These are phyloP conservation scores for Pogona vitticeps DNA, from an alignment of 2,113 vertebrate species.

Conservation along the genomic window DNA sequence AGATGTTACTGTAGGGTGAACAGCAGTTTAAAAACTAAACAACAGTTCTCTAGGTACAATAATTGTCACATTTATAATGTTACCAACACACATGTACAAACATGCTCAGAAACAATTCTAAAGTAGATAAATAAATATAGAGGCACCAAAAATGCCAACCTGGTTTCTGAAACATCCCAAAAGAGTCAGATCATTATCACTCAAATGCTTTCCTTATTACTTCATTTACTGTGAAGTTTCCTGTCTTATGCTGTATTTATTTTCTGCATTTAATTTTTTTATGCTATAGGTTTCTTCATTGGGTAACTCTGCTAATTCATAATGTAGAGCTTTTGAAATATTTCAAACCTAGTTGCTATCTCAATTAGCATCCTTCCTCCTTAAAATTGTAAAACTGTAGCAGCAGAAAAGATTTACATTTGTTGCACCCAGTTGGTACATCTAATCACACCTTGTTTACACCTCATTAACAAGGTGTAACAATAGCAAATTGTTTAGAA, in stretches of 20 bases:
- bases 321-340: not conserved
- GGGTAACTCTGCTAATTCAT: not conserved
- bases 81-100: not conserved
- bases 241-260: not conserved
- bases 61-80: not conserved
- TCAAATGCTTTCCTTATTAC: not conserved
- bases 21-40: not conserved
- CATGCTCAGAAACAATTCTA: not conserved
- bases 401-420: slow-evolving; percentile 23
- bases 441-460: slow-evolving; percentile 29
- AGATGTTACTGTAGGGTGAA: not conserved
- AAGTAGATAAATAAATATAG: no score
- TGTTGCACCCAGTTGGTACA: slow-evolving; percentile 15
- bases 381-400: slow-evolving; percentile 15
- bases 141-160: not conserved
- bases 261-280: not conserved
- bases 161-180: not conserved
- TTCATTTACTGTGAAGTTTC: not conserved
- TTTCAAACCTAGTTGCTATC: not conserved
- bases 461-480: slow-evolving; percentile 29
- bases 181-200: not conserved
- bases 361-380: slow-evolving; percentile 18
- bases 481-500: slow-evolving; percentile 23
- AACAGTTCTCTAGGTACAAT: not conserved
- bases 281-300: not conserved